Evolutionary conservation across 2,113 vertebrate genomes (phyloP), one percentile per base, ranked within the genome.

Genomic region (Thinocorus orbignyianus): DNA sequence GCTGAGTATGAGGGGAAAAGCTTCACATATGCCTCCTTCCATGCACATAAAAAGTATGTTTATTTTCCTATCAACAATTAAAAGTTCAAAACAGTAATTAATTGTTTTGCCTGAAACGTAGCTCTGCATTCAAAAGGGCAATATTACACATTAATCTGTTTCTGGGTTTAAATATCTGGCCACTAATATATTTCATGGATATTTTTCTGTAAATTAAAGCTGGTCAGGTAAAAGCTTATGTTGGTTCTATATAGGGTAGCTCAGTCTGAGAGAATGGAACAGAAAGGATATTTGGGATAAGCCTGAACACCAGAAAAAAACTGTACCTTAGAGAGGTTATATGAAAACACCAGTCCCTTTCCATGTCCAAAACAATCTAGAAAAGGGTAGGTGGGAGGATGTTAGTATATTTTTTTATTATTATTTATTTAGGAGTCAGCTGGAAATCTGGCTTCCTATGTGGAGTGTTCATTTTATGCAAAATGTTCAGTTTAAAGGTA

Each of bases 1-100:
- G 98, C 99, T 70, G 99, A 99, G 89, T 99, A 99, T 46, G 99
- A 99, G 88, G 99, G 98, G 76, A 99, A 99, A 93, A 99, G 99
- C 97, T 99, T 99, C 91, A 99, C 99, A 14, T 99, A 99, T 62
- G 99, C 99, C 55, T 99, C 99, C 88, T 99, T 99, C 86, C 99
- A 99, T 86, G 99, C 99, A 51, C 99, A 99, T 96, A 99, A 99
- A 97, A 99, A 99, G 99, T 99, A 98, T 95, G 99, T 97, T 95
- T 92, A 46, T 82, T 86, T 88, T 92, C 69, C 90, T 88, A 81
- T 46, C 46, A 20, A 33, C 17, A 72, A 16, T 58, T 86, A 68
- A 54, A 88, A 18, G 5, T 39, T 84, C 17, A 68, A 76, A 82
- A 10, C 90, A 88, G 30, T 52, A 82, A 61, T 61, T 24, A 30